Conservation (phyloP, 2,888 invertebrate species). For the Plebejus melissa region DNA sequence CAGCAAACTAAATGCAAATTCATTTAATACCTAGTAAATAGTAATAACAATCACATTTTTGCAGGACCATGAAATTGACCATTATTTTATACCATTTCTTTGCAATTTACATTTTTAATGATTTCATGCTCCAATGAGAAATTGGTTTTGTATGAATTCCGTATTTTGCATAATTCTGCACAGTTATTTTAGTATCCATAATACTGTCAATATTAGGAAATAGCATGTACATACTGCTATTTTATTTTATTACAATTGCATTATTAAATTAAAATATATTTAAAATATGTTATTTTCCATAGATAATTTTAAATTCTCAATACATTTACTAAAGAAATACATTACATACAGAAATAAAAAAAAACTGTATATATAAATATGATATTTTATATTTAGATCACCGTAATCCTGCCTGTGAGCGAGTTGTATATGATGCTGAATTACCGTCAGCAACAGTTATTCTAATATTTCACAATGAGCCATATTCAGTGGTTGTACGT, state of each 20-base stretch:
- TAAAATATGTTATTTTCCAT: no score
- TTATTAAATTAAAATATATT: no score
- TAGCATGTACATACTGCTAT: neutral
- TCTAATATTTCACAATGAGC: conserved; percentile 94
- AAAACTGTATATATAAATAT: neutral
- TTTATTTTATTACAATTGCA: neutral
- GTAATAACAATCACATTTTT: neutral
- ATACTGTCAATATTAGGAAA: neutral
- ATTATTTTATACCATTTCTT: neutral
- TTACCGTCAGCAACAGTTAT: conserved; percentile 88
- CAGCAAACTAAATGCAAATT: neutral
- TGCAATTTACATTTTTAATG: neutral
- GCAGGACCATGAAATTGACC: neutral
- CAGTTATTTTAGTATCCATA: neutral
- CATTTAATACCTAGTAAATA: neutral
- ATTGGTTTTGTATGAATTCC: conserved; percentile 5
- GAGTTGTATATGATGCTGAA: conserved; percentile 71
- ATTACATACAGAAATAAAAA: no score
- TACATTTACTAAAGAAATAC: no score
- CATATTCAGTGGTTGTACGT: conserved; percentile 89
- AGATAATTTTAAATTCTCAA: no score
- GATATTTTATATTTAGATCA: conserved; percentile 46
- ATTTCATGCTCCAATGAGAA: conserved; percentile 2
- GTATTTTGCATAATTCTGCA: neutral
- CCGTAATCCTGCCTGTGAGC: conserved; percentile 63